Conservation (phyloP, 2,888 invertebrate genomes). For the Belgica antarctica region DNA sequence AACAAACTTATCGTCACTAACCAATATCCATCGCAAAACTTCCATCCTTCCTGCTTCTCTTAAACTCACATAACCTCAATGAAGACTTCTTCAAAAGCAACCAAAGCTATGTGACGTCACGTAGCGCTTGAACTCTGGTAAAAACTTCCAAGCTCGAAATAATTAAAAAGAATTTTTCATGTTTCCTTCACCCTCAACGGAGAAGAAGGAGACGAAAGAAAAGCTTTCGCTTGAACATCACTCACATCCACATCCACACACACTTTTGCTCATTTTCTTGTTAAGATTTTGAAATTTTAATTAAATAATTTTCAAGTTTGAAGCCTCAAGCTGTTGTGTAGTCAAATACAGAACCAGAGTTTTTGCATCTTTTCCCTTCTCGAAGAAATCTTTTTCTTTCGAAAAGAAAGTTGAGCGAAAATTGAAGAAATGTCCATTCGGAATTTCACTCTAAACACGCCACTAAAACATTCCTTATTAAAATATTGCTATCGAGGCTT, state of each 20-base stretch:
- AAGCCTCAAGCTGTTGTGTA: constrained; percentile 44
- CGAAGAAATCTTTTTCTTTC: background rate
- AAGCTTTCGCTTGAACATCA: background rate
- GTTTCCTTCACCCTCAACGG: too few relatives aligned
- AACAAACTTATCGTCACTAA: too few relatives aligned
- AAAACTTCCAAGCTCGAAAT: too few relatives aligned
- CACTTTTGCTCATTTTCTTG: constrained; percentile 35
- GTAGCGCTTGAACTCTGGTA: too few relatives aligned
- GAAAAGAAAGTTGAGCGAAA: constrained; percentile 1
- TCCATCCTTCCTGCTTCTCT: too few relatives aligned
- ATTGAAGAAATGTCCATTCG: constrained; percentile 18
- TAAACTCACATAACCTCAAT: too few relatives aligned
- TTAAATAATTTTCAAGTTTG: constrained; percentile 44
- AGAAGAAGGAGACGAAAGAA: too few relatives aligned
- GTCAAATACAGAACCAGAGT: constrained; percentile 38
- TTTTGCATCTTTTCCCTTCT: background rate
- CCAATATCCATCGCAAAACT: too few relatives aligned
- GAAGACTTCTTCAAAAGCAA: too few relatives aligned
- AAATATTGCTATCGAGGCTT: too few relatives aligned
- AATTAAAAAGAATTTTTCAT: background rate
- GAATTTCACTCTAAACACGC: constrained; percentile 1
- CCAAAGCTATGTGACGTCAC: too few relatives aligned
- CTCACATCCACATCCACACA: constrained; percentile 19
- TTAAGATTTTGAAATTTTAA: constrained; percentile 43
- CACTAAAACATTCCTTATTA: too few relatives aligned